Base-by-base conservation (phyloP, 2,888 invertebrate species). In the Hedychridium roseum region DNA sequence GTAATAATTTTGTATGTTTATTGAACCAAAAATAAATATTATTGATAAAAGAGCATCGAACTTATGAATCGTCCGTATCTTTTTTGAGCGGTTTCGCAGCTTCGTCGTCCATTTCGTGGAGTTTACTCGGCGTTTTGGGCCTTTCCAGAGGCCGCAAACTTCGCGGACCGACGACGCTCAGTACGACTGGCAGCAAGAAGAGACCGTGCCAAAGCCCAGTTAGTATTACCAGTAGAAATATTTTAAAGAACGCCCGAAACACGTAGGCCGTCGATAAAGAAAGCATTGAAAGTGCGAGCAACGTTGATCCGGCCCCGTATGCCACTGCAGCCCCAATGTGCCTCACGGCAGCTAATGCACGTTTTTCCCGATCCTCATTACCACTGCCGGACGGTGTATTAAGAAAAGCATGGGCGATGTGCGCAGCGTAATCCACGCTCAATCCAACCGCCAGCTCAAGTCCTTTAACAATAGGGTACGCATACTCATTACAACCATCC, bases 341-440 rank as follows among this genome's bases (percentile, higher is more conserved):
- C 0, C 84, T 83, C 1, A 92, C 84, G 0, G 91, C 88, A 61
- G 84, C 82, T 30, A 86, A 76, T 0, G 86, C 82, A 54, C 90
- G 80, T 17, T 67, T 66, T 43, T 64, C 70, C 52, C 82, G 78
- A 45, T 80, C 71, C 21, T 75, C 72, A 23, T 73, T 55, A 11
- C 77, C 75, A 11, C 84, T 82, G n/a, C 83, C 80, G 20, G 81
- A 73, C 0, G 84, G 84, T 12, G 80, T 78, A 1, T 88, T 88
- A 64, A 92, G 82, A 75, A 92, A 92, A 2, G 89, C 88, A 70
- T 92, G 91, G 0, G 90, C 90, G 3, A 91, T 87, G 70, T 91
- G 91, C 2, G 90, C 89, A 0, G 92, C 90, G 66, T 91, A 92
- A 78, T 93, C 92, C 0, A 92, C 90, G 68, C 91, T 91, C 39